Conservation (phyloP, 2,113 vertebrate species). For the Cacatua alba region DNA sequence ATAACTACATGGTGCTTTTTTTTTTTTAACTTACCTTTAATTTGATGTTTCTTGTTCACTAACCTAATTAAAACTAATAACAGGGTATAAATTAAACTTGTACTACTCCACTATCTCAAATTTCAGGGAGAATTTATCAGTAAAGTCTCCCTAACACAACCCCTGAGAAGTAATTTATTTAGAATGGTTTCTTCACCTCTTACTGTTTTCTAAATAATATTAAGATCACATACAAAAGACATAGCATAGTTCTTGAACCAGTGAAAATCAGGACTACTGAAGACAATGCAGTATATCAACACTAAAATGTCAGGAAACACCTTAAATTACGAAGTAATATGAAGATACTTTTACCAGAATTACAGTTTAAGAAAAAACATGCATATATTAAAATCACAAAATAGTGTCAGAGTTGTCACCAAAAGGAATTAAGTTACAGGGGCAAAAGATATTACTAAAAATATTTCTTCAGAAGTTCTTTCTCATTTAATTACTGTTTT, state of each 20-base stretch:
- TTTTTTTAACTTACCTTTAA: background rate
- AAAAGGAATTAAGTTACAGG: background rate
- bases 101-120: background rate
- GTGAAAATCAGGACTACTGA: background rate
- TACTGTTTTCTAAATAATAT: background rate
- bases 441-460: background rate
- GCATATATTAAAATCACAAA: background rate
- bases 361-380: background rate
- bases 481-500: slow-evolving; percentile 48
- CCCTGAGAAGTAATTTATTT: background rate
- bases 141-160: background rate
- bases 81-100: background rate
- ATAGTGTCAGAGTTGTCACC: background rate
- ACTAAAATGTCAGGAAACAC: background rate
- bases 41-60: background rate
- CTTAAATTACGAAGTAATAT: background rate
- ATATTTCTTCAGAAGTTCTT: slow-evolving; percentile 13
- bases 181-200: background rate
- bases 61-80: slow-evolving; percentile 2
- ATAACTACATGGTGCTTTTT: background rate
- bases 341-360: background rate
- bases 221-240: background rate
- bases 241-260: background rate
- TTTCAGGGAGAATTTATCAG: slow-evolving; percentile 11
- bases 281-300: background rate